phyloP scores from a whole-genome alignment of 2,113 vertebrate species.

The Tragulus kanchil region DNA sequence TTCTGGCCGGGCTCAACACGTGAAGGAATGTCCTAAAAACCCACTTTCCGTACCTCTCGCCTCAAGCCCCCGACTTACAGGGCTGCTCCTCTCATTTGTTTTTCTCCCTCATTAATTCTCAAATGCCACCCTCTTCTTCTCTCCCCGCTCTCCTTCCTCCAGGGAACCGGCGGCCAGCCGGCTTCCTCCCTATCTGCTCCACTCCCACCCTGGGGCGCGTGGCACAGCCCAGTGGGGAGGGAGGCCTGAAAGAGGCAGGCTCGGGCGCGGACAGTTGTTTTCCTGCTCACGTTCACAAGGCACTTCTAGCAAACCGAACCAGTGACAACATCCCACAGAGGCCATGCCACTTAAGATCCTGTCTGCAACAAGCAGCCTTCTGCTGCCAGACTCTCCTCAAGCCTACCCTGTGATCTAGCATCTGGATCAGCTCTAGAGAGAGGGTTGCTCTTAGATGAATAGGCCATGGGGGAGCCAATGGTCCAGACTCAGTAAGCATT shows the following conservation, averaged over 20 bases:
- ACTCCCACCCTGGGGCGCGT: accelerated
- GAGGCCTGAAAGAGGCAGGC: background rate
- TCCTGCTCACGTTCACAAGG: background rate
- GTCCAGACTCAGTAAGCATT: background rate
- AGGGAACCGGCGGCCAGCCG: background rate
- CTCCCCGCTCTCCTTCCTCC: background rate
- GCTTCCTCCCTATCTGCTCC: too few species aligned
- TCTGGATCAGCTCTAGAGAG: background rate
- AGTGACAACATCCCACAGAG: accelerated
- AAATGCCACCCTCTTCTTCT: too few species aligned
- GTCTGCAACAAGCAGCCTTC: background rate
- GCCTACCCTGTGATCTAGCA: too few species aligned
- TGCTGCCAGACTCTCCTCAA: background rate
- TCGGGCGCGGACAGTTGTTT: accelerated
- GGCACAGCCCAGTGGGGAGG: background rate
- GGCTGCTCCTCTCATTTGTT: background rate
- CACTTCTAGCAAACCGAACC: background rate
- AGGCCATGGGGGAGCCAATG: background rate
- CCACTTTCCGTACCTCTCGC: background rate
- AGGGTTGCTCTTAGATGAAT: accelerated
- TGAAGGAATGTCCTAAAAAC: background rate
- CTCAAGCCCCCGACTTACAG: background rate
- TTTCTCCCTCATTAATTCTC: background rate
- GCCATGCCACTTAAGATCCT: accelerated
- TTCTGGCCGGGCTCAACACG: background rate